phyloP scores from a whole-genome alignment of 2,888 invertebrate genomes.

The Torymus aiolomorphi region DNA sequence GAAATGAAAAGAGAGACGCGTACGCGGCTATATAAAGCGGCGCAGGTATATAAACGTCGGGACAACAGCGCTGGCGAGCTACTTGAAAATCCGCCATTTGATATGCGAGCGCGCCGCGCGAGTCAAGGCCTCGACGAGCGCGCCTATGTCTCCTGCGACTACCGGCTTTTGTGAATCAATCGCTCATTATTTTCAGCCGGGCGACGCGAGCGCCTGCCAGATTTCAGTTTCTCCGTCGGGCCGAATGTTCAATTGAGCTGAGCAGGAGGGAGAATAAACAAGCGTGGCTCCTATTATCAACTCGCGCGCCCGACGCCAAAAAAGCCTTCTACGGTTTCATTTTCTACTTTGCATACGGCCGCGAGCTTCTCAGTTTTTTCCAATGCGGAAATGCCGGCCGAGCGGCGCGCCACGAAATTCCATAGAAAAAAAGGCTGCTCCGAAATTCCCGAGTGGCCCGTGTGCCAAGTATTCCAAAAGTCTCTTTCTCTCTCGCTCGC shows the following conservation, averaged over 20 bases:
- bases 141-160: neutral
- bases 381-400: constrained; percentile 33
- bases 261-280: neutral
- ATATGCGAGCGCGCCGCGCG: constrained; percentile 38
- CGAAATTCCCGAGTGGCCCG: constrained; percentile 17
- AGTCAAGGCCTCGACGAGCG: constrained; percentile 39
- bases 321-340: constrained; percentile 49
- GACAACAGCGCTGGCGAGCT: constrained; percentile 39
- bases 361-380: constrained; percentile 24
- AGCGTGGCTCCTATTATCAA: constrained; percentile 6
- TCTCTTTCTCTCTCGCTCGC: neutral
- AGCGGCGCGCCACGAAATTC: constrained; percentile 18
- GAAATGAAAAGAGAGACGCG: neutral
- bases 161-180: constrained; percentile 50
- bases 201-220: constrained; percentile 7
- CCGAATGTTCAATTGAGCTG: too few species aligned
- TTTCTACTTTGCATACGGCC: constrained; percentile 35
- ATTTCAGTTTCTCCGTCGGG: too few species aligned
- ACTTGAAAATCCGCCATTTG: constrained; percentile 55
- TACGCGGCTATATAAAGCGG: neutral
- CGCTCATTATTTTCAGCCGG: constrained; percentile 5
- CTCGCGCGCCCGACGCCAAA: neutral
- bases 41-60: constrained; percentile 46
- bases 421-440: constrained; percentile 16
- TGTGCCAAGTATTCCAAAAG: neutral